A percentile compares a stretch with the other conserved stretches of the same genome.
phyloP scores from a whole-genome alignment of 2,113 vertebrate genomes.

The Pluvialis apricaria region DNA sequence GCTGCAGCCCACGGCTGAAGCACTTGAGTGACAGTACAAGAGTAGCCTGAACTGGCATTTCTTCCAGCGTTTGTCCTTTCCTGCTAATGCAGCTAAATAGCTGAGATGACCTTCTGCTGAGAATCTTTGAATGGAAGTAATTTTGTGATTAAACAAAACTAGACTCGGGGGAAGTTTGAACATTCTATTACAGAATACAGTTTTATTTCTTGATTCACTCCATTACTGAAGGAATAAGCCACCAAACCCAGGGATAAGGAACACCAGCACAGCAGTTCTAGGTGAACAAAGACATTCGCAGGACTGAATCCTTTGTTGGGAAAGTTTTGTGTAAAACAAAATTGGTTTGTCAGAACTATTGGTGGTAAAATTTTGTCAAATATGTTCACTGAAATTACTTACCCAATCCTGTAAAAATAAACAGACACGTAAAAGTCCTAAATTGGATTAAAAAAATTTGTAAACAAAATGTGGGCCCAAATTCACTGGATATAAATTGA shows the following conservation, averaged over 20 bases:
- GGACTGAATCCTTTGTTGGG: neutral
- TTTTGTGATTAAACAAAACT: neutral
- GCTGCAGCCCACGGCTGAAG: neutral
- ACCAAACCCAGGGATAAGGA: neutral
- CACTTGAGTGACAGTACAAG: neutral
- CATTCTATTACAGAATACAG: neutral
- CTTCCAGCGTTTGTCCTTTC: neutral
- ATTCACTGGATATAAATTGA: neutral
- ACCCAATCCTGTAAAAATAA: neutral
- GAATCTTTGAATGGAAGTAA: neutral
- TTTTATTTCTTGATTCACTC: neutral
- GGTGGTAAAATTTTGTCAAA: neutral
- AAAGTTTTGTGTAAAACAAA: neutral
- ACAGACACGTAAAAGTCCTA: neutral
- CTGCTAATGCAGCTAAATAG: neutral
- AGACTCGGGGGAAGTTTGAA: neutral
- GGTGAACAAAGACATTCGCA: neutral
- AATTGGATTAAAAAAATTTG: neutral
- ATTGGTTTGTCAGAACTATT: neutral
- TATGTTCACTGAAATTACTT: neutral
- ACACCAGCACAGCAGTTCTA: neutral
- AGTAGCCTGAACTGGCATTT: neutral
- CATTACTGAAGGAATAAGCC: neutral
- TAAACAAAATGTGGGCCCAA: neutral
- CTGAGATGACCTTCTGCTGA: slow-evolving; percentile 17